A percentile compares a stretch with the other conserved stretches of the same genome.
phyloP scores from a whole-genome alignment of 2,888 invertebrate species.

The Eumacrocentrus americanus region DNA sequence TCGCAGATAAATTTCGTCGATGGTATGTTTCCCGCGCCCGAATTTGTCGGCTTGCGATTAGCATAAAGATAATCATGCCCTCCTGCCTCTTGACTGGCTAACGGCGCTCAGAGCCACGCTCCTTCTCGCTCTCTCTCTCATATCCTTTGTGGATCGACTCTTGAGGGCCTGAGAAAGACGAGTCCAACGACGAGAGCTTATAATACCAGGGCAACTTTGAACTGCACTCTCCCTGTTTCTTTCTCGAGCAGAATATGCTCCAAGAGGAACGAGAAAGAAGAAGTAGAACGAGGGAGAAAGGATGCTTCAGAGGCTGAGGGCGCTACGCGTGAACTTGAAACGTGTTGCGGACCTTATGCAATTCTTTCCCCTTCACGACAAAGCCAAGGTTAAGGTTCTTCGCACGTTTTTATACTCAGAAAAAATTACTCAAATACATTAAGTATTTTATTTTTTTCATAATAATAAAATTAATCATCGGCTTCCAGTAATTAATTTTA shows the following conservation, averaged over 20 bases:
- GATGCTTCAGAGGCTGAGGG: slow-evolving; percentile 18
- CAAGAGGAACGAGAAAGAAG: background rate
- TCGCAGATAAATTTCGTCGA: slow-evolving; percentile 12
- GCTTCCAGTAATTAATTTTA: too few species aligned
- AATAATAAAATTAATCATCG: too few species aligned
- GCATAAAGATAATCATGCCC: slow-evolving; percentile 36
- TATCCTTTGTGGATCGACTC: slow-evolving; percentile 4
- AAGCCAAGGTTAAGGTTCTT: slow-evolving; percentile 53
- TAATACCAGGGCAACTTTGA: slow-evolving; percentile 17
- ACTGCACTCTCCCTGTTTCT: slow-evolving; percentile 13
- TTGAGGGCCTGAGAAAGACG: slow-evolving; percentile 21
- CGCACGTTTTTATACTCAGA: slow-evolving; percentile 30
- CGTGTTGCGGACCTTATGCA: slow-evolving; percentile 48
- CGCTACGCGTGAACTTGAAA: slow-evolving; percentile 32
- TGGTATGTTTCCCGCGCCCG: slow-evolving; percentile 17
- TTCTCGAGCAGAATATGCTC: background rate
- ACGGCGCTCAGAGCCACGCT: slow-evolving; percentile 22
- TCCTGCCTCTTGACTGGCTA: slow-evolving; percentile 27
- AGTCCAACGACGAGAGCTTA: slow-evolving; percentile 7
- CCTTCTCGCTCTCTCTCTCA: slow-evolving; percentile 13
- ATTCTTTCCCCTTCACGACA: slow-evolving; percentile 42
- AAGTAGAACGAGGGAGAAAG: slow-evolving; percentile 13
- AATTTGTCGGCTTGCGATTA: slow-evolving; percentile 29
- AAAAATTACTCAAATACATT: too few species aligned
- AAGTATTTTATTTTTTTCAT: too few species aligned